Evolutionary conservation across 64 coral and sea anemone species (phyloP), one percentile per base, ranked within the genome.

Genomic region (Trachythela sp.): DNA sequence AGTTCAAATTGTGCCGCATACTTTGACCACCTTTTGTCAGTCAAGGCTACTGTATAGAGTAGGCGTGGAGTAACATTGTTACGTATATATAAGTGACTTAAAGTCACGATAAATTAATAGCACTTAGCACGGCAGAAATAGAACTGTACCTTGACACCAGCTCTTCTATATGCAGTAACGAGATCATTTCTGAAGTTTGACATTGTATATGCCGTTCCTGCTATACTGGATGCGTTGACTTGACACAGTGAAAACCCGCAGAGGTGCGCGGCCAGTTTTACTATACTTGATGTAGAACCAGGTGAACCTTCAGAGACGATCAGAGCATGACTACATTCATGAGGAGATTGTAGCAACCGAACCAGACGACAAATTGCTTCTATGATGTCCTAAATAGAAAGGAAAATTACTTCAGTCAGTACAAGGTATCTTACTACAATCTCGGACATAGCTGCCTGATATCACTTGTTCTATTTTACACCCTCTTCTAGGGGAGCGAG

Each of bases 281-380:
- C 93, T 18, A 98, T 77, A 20, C 84, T 94, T 11, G 93, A 92
- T 59, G 91, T 94, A 18, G 92, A 75, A 36, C 95, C 95, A 17
- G 95, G 95, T 11, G 93, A 98, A 7, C 95, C 95, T 45, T 94
- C 91, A 22, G 96, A 90, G 45, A 99, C 92, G 17, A 99, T 84
- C 35, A 99, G 52, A 14, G 96, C 93, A 43, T 99, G 93, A 43
- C 96, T 93, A 88, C 96, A 99, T 39, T 99, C 96, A 37, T 99
- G 96, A 32, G 96, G 96, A 18, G 86, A 89, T 52, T 99, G 96
- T 17, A 99, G 80, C 33, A 99, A 87, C n/a, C 96, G 87, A 11
- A 99, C 93, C 32, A 99, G 89, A 76, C 96, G 96, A 42, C 96
- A 99, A 45, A 99, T 99, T 37, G 91, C 92, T 70, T 99, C 96